Base-by-base conservation (phyloP, 2,888 invertebrate species). In the Xestoiulus laeticollis region DNA sequence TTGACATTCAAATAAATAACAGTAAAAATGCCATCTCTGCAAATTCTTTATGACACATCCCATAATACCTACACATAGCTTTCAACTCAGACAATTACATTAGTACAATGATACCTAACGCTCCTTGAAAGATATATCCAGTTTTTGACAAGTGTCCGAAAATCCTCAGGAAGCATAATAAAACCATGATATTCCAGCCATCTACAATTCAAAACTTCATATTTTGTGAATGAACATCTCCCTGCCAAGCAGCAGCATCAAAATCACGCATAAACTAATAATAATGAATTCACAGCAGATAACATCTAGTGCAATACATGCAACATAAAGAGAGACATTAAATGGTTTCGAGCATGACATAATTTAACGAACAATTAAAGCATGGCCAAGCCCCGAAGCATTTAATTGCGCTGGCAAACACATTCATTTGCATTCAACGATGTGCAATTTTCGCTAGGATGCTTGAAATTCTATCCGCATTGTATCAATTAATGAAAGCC, bases 391-490 rank as follows among this genome's bases (percentile, higher is more conserved):
- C 19, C 26, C 26, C 68, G 68, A 68, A 68, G 19, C 26, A 26
- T 10, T 68, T 68, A 68, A 78, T 14, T 30, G 78, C 78, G 78
- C 78, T 78, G 26, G 30, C 78, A 78, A 78, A 78, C 78, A 30
- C 78, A 30, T 78, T 78, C 30, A 78, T 78, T 78, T 78, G 14
- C 30, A 78, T 30, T 3, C 68, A 30, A 78, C 78, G 30, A 78
- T 78, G 78, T 22, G 68, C 10, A 68, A 14, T 26, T 68, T 68
- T 68, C 26, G 26, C 26, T 68, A 22, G 22, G n/a, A 59, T n/a
- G n/a, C 59, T n/a, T 4, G 16, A n/a, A 26, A 68, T 10, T 26
- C 10, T 19, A 68, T 59, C 59, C 22, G 68, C 68, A 26, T 22
- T 26, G 68, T 68, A 68, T 26, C 68, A 68, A 68, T 68, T 68